These are phyloP conservation scores for Chalcis sispes DNA, from an alignment of 2,888 invertebrate species.

Conservation along the genomic window DNA sequence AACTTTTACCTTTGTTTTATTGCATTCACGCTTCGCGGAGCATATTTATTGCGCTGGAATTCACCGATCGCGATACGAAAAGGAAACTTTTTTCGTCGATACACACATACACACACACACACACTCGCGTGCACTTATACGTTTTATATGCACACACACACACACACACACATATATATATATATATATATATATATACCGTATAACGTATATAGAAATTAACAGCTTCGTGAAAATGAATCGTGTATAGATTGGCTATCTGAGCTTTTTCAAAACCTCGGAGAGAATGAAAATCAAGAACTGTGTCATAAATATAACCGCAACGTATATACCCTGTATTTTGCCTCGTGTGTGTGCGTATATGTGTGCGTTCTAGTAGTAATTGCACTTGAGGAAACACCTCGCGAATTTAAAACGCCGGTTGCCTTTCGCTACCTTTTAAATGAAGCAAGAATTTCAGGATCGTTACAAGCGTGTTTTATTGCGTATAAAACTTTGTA, in stretches of 20 bases:
- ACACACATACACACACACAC: too few species aligned
- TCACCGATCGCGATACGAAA: conserved; percentile 25
- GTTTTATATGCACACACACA: too few species aligned
- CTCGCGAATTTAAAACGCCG: conserved; percentile 26
- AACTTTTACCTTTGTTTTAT: neutral
- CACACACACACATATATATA: too few species aligned
- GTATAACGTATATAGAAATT: conserved; percentile 18
- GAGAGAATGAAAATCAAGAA: neutral
- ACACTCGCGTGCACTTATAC: too few species aligned
- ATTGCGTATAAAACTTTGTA: neutral
- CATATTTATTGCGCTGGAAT: conserved; percentile 23
- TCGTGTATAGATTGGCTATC: neutral
- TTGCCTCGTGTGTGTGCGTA: neutral
- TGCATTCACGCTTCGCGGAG: neutral
- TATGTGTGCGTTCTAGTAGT: neutral
- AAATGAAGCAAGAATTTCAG: conserved; percentile 15
- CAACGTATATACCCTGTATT: too few species aligned
- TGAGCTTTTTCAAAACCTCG: neutral
- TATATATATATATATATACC: too few species aligned
- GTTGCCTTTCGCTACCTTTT: conserved; percentile 36
- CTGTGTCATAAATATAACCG: conserved; percentile 1
- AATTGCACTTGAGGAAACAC: conserved; percentile 38
- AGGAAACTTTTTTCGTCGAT: neutral
- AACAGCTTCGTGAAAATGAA: conserved; percentile 6
- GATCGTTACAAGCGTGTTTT: neutral